Base-by-base conservation (phyloP, 1,140 invertebrate genomes). In the Micrasema minimum region DNA sequence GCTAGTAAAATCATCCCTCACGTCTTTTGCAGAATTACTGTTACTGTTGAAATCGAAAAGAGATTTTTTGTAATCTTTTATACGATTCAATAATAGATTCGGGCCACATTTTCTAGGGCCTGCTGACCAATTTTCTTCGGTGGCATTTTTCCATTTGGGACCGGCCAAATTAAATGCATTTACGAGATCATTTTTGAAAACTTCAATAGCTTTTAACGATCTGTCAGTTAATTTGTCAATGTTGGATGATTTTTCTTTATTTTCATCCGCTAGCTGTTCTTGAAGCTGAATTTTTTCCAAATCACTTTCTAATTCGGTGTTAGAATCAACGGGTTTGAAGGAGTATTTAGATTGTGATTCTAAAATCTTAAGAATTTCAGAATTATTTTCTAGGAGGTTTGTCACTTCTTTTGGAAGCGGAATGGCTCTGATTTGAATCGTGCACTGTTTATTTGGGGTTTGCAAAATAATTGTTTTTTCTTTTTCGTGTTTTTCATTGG, bases 61-160 rank as follows among this genome's bases (percentile, higher is more conserved):
- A 16, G 81, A 83, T 0, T 81, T 83, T n/a, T 78, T 79, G 72
- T 87, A 90, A 78, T 88, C 87, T 16, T 78, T 83, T 1, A 91
- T 85, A 69, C 89, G 84, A 81, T 97, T 97, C 0, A 98, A 77
- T 11, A 99, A 80, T 71, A 98, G 85, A 85, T 98, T 99, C 3
- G 94, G 90, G 11, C 96, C 95, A 78, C 91, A 94, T 78, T 93
- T 90, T 72, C 91, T 88, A 11, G 96, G 96, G 0, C 96, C 97
- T 79, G 97, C 92, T 1, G 92, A 90, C 95, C 95, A 97, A 74
- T 98, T 94, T 77, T 89, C 85, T 65, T 93, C 85, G 0, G 93
- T 84, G 66, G 87, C 79, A 48, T 88, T 82, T 50, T 84, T 85
- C 83, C 87, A 87, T 76, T 87, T 83, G 59, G 84, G 83, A 1